Conservation (phyloP, 2,113 vertebrate genomes). For the Theropithecus gelada region DNA sequence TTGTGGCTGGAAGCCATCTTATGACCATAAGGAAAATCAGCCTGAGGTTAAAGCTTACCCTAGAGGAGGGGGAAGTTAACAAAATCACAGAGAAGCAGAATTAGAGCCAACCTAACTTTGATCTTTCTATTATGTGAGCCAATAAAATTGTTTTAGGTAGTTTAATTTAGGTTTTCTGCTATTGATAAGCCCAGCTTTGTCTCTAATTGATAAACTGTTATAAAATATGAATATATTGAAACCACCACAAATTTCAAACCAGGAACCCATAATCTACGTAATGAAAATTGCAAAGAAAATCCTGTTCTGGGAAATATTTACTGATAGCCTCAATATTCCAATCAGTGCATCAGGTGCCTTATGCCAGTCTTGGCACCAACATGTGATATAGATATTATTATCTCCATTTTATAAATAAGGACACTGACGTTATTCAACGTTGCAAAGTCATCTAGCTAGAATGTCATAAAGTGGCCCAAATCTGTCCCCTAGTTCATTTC, state of each 20-base stretch:
- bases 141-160: not conserved
- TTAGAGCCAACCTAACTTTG: not conserved
- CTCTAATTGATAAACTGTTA: not conserved
- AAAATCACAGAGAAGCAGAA: not conserved
- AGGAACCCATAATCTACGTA: not conserved
- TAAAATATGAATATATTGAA: constrained; percentile 20
- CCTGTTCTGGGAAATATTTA: not conserved
- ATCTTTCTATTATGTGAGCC: not conserved
- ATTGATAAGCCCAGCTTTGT: not conserved
- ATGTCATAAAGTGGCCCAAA: not conserved
- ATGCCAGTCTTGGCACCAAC: not conserved
- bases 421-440: not conserved
- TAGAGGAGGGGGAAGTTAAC: not conserved
- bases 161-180: not conserved
- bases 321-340: not conserved
- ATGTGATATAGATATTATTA: not conserved
- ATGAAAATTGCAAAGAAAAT: constrained; percentile 26
- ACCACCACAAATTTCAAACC: not conserved
- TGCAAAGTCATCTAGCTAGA: not conserved
- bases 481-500: not conserved
- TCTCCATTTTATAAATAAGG: not conserved
- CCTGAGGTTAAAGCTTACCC: not conserved
- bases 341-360: not conserved
- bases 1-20: not conserved
- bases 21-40: not conserved